Percentiles rank a stretch among this genome's conserved stretches.
These are phyloP conservation scores for Elephas maximus DNA, from an alignment of 2,113 vertebrate genomes.

Conservation along the genomic window DNA sequence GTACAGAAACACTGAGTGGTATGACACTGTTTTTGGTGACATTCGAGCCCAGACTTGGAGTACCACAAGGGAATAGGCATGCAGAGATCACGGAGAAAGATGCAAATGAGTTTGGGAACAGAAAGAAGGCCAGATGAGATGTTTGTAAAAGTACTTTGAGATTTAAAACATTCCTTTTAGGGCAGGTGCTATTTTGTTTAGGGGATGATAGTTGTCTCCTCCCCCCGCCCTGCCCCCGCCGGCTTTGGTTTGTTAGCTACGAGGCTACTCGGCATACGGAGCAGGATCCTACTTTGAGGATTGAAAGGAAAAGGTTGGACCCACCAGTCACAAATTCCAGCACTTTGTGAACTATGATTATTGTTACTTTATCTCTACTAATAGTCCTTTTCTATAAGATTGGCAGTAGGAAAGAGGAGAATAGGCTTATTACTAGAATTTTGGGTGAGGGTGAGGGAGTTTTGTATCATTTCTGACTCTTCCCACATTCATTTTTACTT, in stretches of 20 bases:
- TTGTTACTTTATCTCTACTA: constrained; percentile 8
- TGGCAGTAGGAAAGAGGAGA: not conserved
- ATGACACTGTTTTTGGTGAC: constrained; percentile 46
- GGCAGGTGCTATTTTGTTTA: constrained; percentile 21
- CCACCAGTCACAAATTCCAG: not conserved
- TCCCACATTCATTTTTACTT: not conserved
- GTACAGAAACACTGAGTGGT: not conserved
- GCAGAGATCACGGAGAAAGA: not conserved
- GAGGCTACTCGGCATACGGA: not conserved
- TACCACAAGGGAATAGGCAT: not conserved
- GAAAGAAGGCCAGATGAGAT: not conserved
- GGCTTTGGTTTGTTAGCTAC: not conserved
- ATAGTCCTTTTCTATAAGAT: constrained; percentile 6
- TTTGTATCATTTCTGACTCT: constrained; percentile 9
- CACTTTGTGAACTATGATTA: constrained; percentile 3
- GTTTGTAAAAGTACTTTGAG: constrained; percentile 35
- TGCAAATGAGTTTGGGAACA: constrained; percentile 7
- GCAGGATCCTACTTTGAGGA: not conserved
- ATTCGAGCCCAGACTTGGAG: not conserved
- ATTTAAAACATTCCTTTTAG: not conserved
- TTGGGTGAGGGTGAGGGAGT: not conserved
- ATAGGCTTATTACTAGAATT: constrained; percentile 1
- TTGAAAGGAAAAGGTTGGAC: constrained; percentile 24
- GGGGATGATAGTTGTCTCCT: not conserved
- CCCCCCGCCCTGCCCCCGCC: not conserved